Base-by-base conservation (phyloP, 1,140 invertebrate species). In the Ruditapes philippinarum region DNA sequence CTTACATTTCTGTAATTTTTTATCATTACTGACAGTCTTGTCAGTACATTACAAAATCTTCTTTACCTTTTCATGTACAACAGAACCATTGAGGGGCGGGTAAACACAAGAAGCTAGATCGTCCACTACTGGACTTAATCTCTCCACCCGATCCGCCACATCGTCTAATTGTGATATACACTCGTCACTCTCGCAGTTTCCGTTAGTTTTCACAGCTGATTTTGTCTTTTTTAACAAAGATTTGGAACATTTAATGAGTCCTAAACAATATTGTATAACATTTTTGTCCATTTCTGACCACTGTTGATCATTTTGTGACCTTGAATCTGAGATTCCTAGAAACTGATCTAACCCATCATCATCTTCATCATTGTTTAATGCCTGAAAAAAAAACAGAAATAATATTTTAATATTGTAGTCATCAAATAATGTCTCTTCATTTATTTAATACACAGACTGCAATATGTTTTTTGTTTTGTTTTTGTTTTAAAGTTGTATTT, bases 61-160 rank as follows among this genome's bases (percentile, higher is more conserved):
- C 25, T 17, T n/a, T 62, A 89, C 87, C 68, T 82, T 57, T 51
- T 81, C 28, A 33, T 51, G 60, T 33, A 89, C 87, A 57, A 82
- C 70, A 25, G 28, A 25, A 33, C 33, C 11, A 14, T 40, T 81
- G 22, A 89, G 68, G 38, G 87, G 87, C 3, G 87, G 87, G 51
- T 96, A 96, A 17, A 95, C n/a, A n/a, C n/a, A n/a, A n/a, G n/a
- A n/a, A n/a, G n/a, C n/a, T n/a, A n/a, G n/a, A 79, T 95, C 93
- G 90, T 96, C 95, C 9, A 95, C 94, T 36, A 90, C 83, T 12
- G 95, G 94, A 91, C 95, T 96, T 40, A 95, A 76, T 45, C 87
- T 76, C 54, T 93, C 90, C 0, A 94, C 78, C 28, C 86, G 83
- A 31, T 93, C 92, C 11, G 89, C 93, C 28, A 95, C 25, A 36